Base-by-base conservation (phyloP, 2,797 vertebrate genomes). In the Phrynocephalus forsythii region DNA sequence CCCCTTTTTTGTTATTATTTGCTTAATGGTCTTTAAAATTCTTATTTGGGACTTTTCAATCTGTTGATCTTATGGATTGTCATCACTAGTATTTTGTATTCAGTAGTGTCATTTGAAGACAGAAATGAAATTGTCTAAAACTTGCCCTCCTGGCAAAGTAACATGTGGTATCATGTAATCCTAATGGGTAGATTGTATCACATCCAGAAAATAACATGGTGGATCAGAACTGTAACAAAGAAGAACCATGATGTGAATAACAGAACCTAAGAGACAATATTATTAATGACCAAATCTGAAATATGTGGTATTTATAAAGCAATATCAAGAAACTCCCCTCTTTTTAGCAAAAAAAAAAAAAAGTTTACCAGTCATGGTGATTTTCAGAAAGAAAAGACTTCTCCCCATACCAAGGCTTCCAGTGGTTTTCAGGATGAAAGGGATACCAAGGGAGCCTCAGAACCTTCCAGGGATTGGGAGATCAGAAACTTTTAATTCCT, bases 241-340 rank as follows among this genome's bases (percentile, higher is more conserved):
- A 77, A 85, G 92, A 88, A 72, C 18, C 7, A 30, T 6, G 86
- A 63, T 78, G 75, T 89, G 90, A 92, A 93, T 94, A 93, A 75
- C 90, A 83, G 33, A 73, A 0, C 0, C 48, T 8, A 81, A 18
- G 82, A 22, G 60, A 68, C 67, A 79, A 78, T 87, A 83, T 93
- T 85, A 93, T 88, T 87, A 88, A 87, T 68, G 50, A 88, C 79
- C 30, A 82, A 79, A 82, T 71, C 89, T 92, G 83, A 89, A 90
- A 93, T 87, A 83, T 91, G 50, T 79, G 89, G 85, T 87, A 82
- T 87, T 91, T 89, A 94, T 84, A 87, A 89, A 80, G 1, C 3
- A 22, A 18, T 86, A 72, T 66, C 2, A 72, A 73, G 26, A 72
- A 92, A 67, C 3, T 26, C 38, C 83, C 5, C 9, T 16, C 48